Conservation (phyloP, 2,888 invertebrate genomes). For the Candidula unifasciata region DNA sequence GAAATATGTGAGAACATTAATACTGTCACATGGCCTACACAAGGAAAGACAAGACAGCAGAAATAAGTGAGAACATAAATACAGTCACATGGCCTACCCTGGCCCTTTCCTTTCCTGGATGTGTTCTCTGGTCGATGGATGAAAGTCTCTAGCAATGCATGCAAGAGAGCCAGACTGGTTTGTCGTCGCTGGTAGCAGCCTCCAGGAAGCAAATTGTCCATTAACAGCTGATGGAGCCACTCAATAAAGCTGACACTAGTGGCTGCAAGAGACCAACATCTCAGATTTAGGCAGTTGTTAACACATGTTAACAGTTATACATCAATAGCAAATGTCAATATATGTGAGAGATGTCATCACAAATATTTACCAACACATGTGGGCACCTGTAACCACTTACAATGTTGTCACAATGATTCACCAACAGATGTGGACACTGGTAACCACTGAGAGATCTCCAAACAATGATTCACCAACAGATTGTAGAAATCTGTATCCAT, state of each 20-base stretch:
- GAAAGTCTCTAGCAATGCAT: slow-evolving; percentile 43
- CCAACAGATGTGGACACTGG: too few relatives aligned
- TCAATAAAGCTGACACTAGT: slow-evolving; percentile 76
- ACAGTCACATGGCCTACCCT: slow-evolving; percentile 52
- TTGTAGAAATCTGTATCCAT: too few relatives aligned
- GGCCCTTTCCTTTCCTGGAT: slow-evolving; percentile 64
- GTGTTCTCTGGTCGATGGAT: slow-evolving; percentile 43
- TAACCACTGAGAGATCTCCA: too few relatives aligned
- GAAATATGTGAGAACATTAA: not conserved
- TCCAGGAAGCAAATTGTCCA: slow-evolving; percentile 79
- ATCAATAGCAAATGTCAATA: too few relatives aligned
- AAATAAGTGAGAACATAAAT: not conserved
- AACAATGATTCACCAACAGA: too few relatives aligned
- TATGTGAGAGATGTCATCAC: too few relatives aligned
- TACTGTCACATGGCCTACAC: not conserved
- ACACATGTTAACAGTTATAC: too few relatives aligned
- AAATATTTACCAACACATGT: too few relatives aligned
- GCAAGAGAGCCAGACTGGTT: slow-evolving; percentile 69
- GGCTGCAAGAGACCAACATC: slow-evolving; percentile 33
- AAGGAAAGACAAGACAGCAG: not conserved
- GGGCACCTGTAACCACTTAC: too few relatives aligned
- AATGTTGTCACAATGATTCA: too few relatives aligned
- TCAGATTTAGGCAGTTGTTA: not conserved
- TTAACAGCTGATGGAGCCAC: slow-evolving; percentile 80
- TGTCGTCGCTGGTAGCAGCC: slow-evolving; percentile 85